Evolutionary conservation across 2,113 vertebrate species (phyloP).

Genomic region (Cromileptes altivelis): DNA sequence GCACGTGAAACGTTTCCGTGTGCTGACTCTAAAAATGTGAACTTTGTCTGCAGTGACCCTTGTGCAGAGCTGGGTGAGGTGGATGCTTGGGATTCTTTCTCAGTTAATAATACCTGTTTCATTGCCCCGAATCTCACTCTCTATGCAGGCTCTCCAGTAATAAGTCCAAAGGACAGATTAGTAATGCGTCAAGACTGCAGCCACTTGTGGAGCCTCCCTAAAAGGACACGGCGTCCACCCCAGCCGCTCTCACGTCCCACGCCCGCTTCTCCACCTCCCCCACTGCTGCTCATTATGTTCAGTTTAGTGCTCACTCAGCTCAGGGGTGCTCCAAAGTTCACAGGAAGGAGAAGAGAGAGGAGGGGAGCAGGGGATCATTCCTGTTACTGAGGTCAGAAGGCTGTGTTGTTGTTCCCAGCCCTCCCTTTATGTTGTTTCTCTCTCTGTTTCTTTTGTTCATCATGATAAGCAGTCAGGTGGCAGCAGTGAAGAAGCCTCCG

Average conservation of each 20-base stretch:
- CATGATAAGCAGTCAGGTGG: slow-evolving; percentile 67
- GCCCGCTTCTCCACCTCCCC: slow-evolving; percentile 26
- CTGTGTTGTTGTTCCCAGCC: slow-evolving; percentile 51
- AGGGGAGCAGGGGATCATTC: slow-evolving; percentile 26
- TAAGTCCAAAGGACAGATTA: slow-evolving; percentile 56
- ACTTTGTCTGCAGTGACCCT: slow-evolving; percentile 34
- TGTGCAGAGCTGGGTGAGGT: slow-evolving; percentile 25
- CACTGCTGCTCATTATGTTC: slow-evolving; percentile 37
- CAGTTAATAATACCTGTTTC: slow-evolving; percentile 46
- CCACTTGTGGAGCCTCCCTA: slow-evolving; percentile 46
- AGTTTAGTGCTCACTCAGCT: slow-evolving; percentile 63
- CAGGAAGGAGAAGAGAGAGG: slow-evolving; percentile 47
- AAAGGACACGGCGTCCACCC: slow-evolving; percentile 26
- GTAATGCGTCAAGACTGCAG: slow-evolving; percentile 49
- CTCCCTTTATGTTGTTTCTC: slow-evolving; percentile 28
- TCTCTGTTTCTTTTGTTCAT: slow-evolving; percentile 39
- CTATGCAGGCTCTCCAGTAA: slow-evolving; percentile 22
- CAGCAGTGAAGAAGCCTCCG: slow-evolving; percentile 23
- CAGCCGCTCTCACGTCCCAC: background rate
- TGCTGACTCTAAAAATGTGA: slow-evolving; percentile 8
- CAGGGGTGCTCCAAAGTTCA: slow-evolving; percentile 70
- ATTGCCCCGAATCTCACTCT: slow-evolving; percentile 13
- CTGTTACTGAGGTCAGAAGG: slow-evolving; percentile 58
- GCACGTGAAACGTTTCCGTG: background rate
- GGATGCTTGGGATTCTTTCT: slow-evolving; percentile 66